Percentiles rank a stretch among this genome's conserved stretches.
phyloP scores from a whole-genome alignment of 1,140 invertebrate genomes.

The Mizuhopecten yessoensis region DNA sequence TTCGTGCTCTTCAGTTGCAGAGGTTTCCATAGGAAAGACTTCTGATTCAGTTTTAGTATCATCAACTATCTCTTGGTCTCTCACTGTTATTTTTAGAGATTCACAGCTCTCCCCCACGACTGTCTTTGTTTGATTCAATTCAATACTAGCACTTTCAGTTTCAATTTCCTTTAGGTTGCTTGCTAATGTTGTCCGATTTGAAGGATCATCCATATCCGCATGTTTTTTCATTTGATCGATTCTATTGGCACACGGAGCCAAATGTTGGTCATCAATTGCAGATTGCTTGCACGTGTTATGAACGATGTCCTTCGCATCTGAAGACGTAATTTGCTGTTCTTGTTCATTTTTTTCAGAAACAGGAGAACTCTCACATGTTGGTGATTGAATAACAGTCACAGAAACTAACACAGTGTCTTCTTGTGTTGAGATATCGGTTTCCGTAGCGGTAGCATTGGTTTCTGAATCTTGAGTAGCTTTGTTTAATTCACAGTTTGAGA shows the following conservation, averaged over 20 bases:
- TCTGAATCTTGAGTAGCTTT: neutral
- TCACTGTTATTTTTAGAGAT: neutral
- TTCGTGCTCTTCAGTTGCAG: neutral
- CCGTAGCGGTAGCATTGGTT: neutral
- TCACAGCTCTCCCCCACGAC: neutral
- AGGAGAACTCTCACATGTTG: neutral
- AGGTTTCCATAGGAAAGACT: neutral
- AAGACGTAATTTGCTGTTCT: neutral
- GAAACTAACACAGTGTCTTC: too few species aligned
- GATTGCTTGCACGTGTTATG: neutral
- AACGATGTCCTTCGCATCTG: neutral
- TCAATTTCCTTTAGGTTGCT: neutral
- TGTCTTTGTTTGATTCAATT: neutral
- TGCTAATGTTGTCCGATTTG: neutral
- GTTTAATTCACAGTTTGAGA: neutral
- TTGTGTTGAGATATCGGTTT: neutral
- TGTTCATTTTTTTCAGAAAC: neutral
- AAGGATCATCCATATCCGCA: neutral
- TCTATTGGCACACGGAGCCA: neutral
- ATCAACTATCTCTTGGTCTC: neutral
- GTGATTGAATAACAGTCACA: neutral
- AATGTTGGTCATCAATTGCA: neutral
- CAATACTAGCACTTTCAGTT: neutral
- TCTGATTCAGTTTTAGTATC: too few species aligned
- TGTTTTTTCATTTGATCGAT: neutral